Percentiles rank a stretch among this genome's conserved stretches.
Conservation (phyloP, 2,888 invertebrate species). For the Lycophotia porphyrea region DNA sequence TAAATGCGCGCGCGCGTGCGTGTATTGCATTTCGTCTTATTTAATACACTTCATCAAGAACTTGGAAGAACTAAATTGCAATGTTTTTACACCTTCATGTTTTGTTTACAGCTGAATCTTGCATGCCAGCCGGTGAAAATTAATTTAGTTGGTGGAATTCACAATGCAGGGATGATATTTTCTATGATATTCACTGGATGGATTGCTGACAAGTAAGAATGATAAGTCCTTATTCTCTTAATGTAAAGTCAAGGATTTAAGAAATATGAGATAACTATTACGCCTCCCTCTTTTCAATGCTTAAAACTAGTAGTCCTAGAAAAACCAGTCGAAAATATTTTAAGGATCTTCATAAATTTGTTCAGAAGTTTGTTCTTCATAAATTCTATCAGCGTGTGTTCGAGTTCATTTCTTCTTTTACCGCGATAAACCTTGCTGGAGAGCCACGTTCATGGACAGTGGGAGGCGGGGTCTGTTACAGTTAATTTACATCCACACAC, state of each 20-base stretch:
- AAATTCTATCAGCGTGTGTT: not conserved
- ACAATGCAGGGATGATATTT: constrained; percentile 91
- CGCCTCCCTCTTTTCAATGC: not conserved
- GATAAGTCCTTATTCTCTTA: not conserved
- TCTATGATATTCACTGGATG: constrained; percentile 91
- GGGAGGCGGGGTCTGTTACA: not conserved
- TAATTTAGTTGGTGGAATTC: constrained; percentile 89
- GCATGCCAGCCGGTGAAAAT: constrained; percentile 88
- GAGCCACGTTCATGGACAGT: not conserved
- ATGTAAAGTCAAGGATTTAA: not conserved
- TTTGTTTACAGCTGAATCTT: constrained; percentile 78
- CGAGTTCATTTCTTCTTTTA: not conserved
- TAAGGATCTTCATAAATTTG: not conserved
- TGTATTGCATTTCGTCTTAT: constrained; percentile 25
- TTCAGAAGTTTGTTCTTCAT: constrained; percentile 24
- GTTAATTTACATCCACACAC: not conserved
- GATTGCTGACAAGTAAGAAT: constrained; percentile 89
- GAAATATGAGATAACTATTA: not conserved
- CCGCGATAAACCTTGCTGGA: not conserved
- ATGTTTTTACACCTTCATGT: constrained; percentile 25
- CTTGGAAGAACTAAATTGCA: constrained; percentile 19
- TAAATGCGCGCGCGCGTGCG: too few relatives aligned
- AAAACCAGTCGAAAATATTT: constrained; percentile 18
- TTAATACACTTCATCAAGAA: constrained; percentile 42
- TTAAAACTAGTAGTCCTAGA: constrained; percentile 17